Evolutionary conservation across 2,797 vertebrate species (phyloP).

Genomic region (Streptopelia turtur): DNA sequence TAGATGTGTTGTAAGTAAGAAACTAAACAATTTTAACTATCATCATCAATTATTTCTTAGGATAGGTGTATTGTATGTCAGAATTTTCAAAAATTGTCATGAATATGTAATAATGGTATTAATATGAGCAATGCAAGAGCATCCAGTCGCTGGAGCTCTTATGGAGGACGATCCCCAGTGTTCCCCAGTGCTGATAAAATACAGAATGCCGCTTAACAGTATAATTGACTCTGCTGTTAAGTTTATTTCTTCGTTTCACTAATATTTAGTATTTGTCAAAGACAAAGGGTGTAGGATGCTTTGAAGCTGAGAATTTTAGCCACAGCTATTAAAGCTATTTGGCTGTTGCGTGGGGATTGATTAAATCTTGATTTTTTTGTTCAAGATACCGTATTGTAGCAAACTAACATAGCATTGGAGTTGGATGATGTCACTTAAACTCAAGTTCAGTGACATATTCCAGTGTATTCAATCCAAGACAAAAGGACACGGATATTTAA

Average conservation of each 20-base stretch:
- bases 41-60: no score
- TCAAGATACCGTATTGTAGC: neutral
- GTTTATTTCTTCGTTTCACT: neutral
- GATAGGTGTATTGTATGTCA: no score
- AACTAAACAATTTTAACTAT: no score
- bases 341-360: neutral
- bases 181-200: no score
- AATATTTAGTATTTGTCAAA: neutral
- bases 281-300: rapidly evolving
- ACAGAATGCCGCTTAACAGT: no score
- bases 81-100: no score
- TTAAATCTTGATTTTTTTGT: neutral
- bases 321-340: neutral
- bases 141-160: no score
- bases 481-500: neutral
- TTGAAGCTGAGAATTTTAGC: neutral
- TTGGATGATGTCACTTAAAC: neutral
- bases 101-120: no score
- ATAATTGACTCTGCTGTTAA: no score
- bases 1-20: no score
- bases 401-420: neutral
- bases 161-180: no score
- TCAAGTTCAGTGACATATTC: neutral
- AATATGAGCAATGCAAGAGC: no score
- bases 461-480: neutral